Evolutionary conservation across 2,113 vertebrate species (phyloP), one percentile per base, ranked within the genome.

Genomic region (Fregata magnificens): DNA sequence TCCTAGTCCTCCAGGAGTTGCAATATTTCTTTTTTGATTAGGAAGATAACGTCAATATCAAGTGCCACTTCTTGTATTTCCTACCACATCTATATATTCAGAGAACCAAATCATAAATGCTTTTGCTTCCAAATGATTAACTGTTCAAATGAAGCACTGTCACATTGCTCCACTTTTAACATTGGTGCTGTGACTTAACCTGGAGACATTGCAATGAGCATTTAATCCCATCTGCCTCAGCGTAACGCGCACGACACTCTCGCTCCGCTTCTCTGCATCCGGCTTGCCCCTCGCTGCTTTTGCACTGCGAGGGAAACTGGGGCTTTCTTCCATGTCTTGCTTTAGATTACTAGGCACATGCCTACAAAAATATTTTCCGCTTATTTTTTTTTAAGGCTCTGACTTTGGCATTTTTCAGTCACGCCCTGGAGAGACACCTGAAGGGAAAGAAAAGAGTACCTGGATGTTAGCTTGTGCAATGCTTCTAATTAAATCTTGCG

Each of bases 81-180:
- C 83, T 90, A 3, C 78, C 0, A 4, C 25, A 69, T 76, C 69
- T 66, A 32, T 62, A 29, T 72, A 84, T 93, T 92, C 88, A 47
- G 73, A 88, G 83, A 92, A 88, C 82, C 86, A 91, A 92, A 84
- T 90, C 45, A 66, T 25, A 10, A 24, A 49, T 40, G 9, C 4
- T 90, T 97, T 97, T 95, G 93, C 92, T 96, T 97, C 92, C 47
- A 61, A 32, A 53, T 82, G 77, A 96, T 97, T 82, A 90, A 96
- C 82, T 92, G 74, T 78, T 95, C 79, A 95, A 96, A 93, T 70
- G 91, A 31, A 93, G 93, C 24, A 7, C 83, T 86, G 78, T 74
- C 47, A 22, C 8, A 3, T 70, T 84, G 65, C 82, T 63, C 45
- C 22, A 31, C 34, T 93, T 81, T 71, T 67, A 59, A 71, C 42